Evolutionary conservation across 2,797 vertebrate species (phyloP), one percentile per base, ranked within the genome.

Genomic region (Spondyliosoma cantharus): DNA sequence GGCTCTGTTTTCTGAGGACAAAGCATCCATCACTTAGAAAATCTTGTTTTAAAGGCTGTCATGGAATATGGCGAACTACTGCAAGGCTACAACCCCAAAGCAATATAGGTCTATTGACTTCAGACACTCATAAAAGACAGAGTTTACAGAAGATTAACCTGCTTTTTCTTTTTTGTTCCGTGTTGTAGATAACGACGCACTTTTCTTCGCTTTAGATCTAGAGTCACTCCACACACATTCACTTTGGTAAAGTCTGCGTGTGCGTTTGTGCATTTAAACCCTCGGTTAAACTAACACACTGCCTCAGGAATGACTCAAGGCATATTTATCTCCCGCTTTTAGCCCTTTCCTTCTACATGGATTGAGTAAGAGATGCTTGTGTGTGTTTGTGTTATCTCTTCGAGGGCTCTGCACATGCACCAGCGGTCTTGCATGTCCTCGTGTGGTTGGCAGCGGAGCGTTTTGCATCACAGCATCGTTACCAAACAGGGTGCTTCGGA

Each of bases 291-390:
- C 27, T 37, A 25, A 32, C 25, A 65, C 54, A n/a, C 54, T 32
- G 80, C 80, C 74, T 13, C 58, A 74, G 73, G 67, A 56, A 24
- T 57, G 45, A 74, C 61, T 69, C 27, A 49, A 60, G 67, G 76
- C 66, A 42, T 2, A 71, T 74, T 62, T 37, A 37, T 37, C 43
- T 27, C 37, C 37, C 25, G 42, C 61, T 58, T 75, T 67, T 46
- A 65, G 74, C 53, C 5, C 5, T 43, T n/a, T 54, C 20, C 24
- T 48, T 62, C 12, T 17, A 22, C 16, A 22, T 66, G 32, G 45
- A 49, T 27, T 61, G 15, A 45, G 4, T 46, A 45, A 43, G 17
- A 29, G 11, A 24, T 19, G 5, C 20, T 32, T 32, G 37, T 67
- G 56, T 72, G 4, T 59, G 19, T 27, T 11, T n/a, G 29, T 68